A percentile compares a stretch with the other conserved stretches of the same genome.
Evolutionary conservation across 53 echinoderm and acorn worm species (phyloP).

Genomic region (Glandiceps talaboti): DNA sequence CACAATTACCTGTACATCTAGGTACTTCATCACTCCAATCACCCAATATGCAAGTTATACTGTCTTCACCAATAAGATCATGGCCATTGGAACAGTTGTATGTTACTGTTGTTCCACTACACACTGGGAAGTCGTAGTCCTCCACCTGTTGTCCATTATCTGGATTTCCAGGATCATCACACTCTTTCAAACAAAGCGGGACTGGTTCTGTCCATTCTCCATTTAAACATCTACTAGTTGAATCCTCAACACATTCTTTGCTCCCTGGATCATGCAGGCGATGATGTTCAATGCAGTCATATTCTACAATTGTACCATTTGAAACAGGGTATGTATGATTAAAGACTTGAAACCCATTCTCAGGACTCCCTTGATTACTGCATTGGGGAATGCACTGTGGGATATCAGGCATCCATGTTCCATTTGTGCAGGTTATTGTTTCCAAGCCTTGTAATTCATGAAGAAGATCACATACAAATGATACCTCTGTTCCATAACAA

Average conservation of each 20-base stretch:
- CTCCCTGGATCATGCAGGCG: background rate
- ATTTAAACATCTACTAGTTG: background rate
- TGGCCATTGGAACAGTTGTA: background rate
- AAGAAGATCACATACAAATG: background rate
- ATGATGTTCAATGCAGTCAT: background rate
- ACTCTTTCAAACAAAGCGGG: background rate
- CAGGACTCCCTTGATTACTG: background rate
- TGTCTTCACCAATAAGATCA: background rate
- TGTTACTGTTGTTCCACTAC: background rate
- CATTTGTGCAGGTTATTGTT: background rate
- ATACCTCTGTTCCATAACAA: background rate
- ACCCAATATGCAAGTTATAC: background rate
- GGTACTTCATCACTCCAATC: background rate
- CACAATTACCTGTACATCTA: background rate
- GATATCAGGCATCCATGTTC: background rate
- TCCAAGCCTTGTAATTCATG: background rate
- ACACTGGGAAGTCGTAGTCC: background rate
- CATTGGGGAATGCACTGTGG: background rate
- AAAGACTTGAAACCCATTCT: background rate
- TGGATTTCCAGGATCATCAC: background rate
- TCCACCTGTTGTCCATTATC: background rate
- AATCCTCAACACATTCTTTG: background rate
- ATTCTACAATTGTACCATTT: background rate
- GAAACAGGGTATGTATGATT: background rate
- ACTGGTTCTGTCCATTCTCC: background rate